Percentiles rank a stretch among this genome's conserved stretches.
Evolutionary conservation across 2,797 vertebrate species (phyloP).

Genomic region (Pogoniulus pusillus): DNA sequence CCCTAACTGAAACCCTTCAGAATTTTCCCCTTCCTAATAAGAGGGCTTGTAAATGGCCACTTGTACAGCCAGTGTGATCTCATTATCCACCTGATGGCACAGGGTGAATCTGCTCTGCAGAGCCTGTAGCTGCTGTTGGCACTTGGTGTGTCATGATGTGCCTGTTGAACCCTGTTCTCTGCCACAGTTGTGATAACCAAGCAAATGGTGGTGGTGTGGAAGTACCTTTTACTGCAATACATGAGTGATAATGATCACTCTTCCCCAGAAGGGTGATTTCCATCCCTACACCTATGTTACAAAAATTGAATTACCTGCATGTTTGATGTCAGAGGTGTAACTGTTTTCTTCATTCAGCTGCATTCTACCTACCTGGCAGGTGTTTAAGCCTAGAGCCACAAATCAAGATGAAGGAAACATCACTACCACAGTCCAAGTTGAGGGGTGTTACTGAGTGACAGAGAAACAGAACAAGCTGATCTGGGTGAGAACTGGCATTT

Average conservation of each 20-base stretch:
- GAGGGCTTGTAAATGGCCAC: neutral
- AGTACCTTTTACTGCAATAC: neutral
- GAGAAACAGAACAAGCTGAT: no score
- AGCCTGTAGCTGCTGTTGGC: neutral
- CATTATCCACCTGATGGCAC: no score
- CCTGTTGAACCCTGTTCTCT: neutral
- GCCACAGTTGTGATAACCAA: neutral
- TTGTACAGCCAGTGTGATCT: neutral
- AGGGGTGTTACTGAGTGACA: neutral
- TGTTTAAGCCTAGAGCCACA: neutral
- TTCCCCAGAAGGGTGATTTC: neutral
- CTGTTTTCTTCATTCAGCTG: neutral
- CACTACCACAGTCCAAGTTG: rapidly evolving
- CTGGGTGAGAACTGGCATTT: rapidly evolving
- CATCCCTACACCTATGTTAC: neutral
- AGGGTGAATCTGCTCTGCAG: rapidly evolving
- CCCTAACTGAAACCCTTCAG: neutral
- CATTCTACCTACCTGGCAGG: neutral
- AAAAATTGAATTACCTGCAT: neutral
- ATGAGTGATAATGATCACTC: neutral
- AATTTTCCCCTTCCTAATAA: neutral
- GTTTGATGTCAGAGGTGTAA: neutral
- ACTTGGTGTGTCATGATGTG: neutral
- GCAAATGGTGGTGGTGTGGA: neutral
- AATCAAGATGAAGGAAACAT: neutral